Base-by-base conservation (phyloP, 2,797 vertebrate genomes). In the Cirrhinus molitorella region DNA sequence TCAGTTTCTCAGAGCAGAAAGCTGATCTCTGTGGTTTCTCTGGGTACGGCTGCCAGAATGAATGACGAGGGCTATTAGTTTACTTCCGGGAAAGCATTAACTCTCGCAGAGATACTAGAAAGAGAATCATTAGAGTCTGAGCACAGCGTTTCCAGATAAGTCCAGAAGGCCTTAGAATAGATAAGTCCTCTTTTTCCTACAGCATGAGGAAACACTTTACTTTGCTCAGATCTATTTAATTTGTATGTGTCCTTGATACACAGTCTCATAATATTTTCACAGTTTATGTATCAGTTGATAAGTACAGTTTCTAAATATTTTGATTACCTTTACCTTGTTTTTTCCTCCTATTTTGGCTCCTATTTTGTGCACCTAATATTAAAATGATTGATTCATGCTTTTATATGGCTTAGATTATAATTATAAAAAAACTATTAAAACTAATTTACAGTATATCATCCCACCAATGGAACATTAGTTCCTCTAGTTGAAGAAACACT, bases 131-230 rank as follows among this genome's bases (percentile, higher is more conserved):
- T 65, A 86, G 80, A 1, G 8, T 87, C 93, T 93, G 90, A 91
- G 3, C 1, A 43, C 85, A 67, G 92, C 93, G 90, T 91, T 90
- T 92, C 92, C 93, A 92, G 92, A 94, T 94, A 93, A 92, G 93
- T 92, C 91, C 90, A 89, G 91, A 87, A 92, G 91, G 93, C 86
- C 91, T 88, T 92, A n/a, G n/a, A n/a, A n/a, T n/a, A n/a, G n/a
- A 89, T 79, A 90, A 82, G 89, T 87, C 75, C 80, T 31, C 17
- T 40, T 23, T 21, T 14, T 17, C 31, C 2, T n/a, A 43, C 34
- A 31, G 45, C 11, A 12, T 23, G 19, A 74, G 51, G 7, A 40
- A 40, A 13, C 47, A 21, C 70, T 43, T 63, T 8, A 61, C 59
- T 16, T 23, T 3, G 61, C 28, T 65, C 28, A 19, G 3, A 17